Conservation (phyloP, 1,140 invertebrate species). For the Polyergus mexicanus region DNA sequence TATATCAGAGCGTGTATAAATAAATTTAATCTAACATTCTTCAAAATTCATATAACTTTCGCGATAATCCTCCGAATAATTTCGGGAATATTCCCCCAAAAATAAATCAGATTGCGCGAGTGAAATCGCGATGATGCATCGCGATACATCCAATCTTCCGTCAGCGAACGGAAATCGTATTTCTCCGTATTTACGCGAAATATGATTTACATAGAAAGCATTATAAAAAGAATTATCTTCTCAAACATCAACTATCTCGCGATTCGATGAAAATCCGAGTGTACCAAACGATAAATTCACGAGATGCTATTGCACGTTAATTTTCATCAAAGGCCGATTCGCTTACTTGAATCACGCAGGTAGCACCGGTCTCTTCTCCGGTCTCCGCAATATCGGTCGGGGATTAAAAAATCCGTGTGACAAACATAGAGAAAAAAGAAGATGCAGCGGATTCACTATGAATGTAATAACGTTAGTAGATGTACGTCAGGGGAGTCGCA, state of each 20-base stretch:
- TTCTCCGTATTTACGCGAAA: neutral
- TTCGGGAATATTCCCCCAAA: neutral
- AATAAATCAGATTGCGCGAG: neutral
- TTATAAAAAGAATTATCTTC: slow-evolving; percentile 16
- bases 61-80: neutral
- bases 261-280: neutral
- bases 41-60: neutral
- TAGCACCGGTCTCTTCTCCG: neutral
- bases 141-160: neutral
- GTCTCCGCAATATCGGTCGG: neutral
- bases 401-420: neutral
- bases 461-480: neutral
- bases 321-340: neutral
- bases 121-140: neutral
- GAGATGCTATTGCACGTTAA: neutral
- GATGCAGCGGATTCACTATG: neutral
- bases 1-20: neutral
- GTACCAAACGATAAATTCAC: slow-evolving; percentile 1
- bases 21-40: neutral
- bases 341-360: neutral
- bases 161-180: neutral
- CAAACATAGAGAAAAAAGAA: neutral
- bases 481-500: slow-evolving; percentile 6
- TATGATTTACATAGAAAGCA: neutral
- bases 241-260: too few relatives aligned